Evolutionary conservation across 2,113 vertebrate species (phyloP).

Genomic region (Urocitellus parryii): DNA sequence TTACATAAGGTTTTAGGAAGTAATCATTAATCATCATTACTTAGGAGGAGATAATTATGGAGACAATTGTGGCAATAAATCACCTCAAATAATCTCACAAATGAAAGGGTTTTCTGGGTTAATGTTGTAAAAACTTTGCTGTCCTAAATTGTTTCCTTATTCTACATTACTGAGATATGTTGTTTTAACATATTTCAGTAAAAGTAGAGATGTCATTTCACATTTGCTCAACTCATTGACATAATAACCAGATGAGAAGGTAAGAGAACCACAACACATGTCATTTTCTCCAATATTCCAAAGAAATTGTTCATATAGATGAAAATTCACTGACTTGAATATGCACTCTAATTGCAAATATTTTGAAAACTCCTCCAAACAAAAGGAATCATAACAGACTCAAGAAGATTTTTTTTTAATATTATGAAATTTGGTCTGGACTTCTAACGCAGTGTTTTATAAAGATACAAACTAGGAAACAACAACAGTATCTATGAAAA

Average conservation of each 20-base stretch:
- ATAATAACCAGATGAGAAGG: conserved; percentile 56
- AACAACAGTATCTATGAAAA: background rate
- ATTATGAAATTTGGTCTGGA: conserved; percentile 33
- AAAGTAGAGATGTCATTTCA: conserved; percentile 58
- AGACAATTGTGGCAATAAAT: conserved; percentile 62
- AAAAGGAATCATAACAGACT: background rate
- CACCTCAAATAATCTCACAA: conserved; percentile 64
- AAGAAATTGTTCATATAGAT: background rate
- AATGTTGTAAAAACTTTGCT: conserved; percentile 57
- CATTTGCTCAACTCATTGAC: conserved; percentile 56
- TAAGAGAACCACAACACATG: conserved; percentile 20
- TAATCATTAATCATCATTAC: conserved; percentile 54
- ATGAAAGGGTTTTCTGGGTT: conserved; percentile 55
- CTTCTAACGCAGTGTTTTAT: conserved; percentile 9
- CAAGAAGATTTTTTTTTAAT: conserved; percentile 57
- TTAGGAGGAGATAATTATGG: conserved; percentile 65
- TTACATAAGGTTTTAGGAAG: conserved; percentile 63
- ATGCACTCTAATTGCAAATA: background rate
- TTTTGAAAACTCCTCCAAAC: conserved; percentile 45
- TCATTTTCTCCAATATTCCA: conserved; percentile 41
- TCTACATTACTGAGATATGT: conserved; percentile 46
- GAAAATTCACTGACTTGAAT: conserved; percentile 41
- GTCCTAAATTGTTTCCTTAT: conserved; percentile 50
- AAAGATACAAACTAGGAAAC: background rate
- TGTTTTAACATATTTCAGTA: conserved; percentile 57